Conservation (phyloP, 2,797 vertebrate species). For the Geotrypetes seraphini region DNA sequence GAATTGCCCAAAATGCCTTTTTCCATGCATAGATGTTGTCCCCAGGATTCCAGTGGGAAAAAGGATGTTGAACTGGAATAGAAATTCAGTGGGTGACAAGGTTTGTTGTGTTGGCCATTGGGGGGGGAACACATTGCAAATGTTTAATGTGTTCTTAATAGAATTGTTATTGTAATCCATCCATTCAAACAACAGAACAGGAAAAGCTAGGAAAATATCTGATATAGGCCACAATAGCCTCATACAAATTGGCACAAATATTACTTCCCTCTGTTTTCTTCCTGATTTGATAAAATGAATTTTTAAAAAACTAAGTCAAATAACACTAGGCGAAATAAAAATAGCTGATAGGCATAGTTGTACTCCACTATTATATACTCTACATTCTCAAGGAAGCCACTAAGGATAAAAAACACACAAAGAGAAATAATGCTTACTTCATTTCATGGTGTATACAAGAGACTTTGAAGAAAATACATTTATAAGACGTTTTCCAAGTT, state of each 20-base stretch:
- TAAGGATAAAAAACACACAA: no score
- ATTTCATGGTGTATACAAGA: no score
- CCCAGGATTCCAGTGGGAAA: slow-evolving; percentile 30
- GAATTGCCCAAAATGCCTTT: slow-evolving; percentile 35
- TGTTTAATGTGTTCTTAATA: slow-evolving; percentile 42
- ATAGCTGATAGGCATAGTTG: slow-evolving; percentile 16
- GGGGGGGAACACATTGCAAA: no score
- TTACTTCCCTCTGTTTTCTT: slow-evolving; percentile 57
- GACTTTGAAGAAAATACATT: no score
- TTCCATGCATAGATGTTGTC: slow-evolving; percentile 36
- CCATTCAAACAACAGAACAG: slow-evolving; percentile 33
- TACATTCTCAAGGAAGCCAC: no score
- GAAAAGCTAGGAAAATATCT: slow-evolving; percentile 46
- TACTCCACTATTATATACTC: slow-evolving; percentile 5
- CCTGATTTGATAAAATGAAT: slow-evolving; percentile 33
- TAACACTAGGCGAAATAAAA: slow-evolving; percentile 36
- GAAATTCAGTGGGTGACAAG: slow-evolving; percentile 33
- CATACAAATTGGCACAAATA: slow-evolving; percentile 28
- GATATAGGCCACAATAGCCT: slow-evolving; percentile 52
- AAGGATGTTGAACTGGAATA: slow-evolving; percentile 38
- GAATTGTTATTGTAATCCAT: slow-evolving; percentile 32
- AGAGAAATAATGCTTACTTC: no score
- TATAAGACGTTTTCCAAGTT: no score
- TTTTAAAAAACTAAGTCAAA: slow-evolving; percentile 26
- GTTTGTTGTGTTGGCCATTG: slow-evolving; percentile 43